phyloP scores from a whole-genome alignment of 2,888 invertebrate genomes.

The Megastigmus dorsalis region DNA sequence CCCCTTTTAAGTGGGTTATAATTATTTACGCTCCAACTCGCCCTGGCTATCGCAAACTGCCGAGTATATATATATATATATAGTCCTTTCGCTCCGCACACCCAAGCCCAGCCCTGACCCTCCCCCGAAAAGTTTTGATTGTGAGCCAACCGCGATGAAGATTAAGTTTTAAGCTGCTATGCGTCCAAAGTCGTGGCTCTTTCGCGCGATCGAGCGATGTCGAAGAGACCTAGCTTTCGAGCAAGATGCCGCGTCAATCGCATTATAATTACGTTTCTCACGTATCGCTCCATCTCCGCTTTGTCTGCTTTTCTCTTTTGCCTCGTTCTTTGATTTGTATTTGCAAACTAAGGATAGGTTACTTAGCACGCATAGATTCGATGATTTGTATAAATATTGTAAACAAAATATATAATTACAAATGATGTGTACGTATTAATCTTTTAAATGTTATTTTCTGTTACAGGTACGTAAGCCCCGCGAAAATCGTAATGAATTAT shows the following conservation, averaged over 20 bases:
- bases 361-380: too few species aligned
- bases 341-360: too few species aligned
- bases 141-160: constrained; percentile 52
- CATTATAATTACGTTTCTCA: background rate
- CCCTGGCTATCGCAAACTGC: constrained; percentile 59
- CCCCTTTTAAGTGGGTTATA: constrained; percentile 60
- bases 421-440: too few species aligned
- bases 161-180: constrained; percentile 51
- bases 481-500: background rate
- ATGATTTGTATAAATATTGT: too few species aligned
- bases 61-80: too few species aligned
- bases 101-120: background rate
- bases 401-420: too few species aligned
- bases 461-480: constrained; percentile 67
- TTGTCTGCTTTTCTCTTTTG: background rate
- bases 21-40: constrained; percentile 65
- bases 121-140: constrained; percentile 62
- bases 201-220: background rate
- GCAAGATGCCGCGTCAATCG: background rate
- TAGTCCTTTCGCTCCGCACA: too few species aligned
- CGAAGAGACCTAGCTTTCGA: constrained; percentile 27
- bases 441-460: too few species aligned
- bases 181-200: background rate
- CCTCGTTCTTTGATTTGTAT: background rate
- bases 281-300: background rate